Evolutionary conservation across 2,888 invertebrate genomes (phyloP), one percentile per base, ranked within the genome.

Genomic region (Cremastobaeus sp.): DNA sequence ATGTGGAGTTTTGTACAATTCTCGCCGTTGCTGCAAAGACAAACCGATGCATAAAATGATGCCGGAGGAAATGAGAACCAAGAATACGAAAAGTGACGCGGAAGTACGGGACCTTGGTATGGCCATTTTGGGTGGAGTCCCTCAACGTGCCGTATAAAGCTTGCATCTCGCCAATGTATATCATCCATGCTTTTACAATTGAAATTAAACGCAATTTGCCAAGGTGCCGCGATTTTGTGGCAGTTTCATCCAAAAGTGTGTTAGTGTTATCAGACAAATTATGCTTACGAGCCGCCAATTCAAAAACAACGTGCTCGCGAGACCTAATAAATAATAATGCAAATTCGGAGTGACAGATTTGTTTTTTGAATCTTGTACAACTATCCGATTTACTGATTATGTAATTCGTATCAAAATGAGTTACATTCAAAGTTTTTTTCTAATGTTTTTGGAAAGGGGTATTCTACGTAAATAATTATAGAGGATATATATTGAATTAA

Each of bases 1-100:
- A 39, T 20, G 47, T 37, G 47, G 32, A 54, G 39, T 54, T 64
- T 55, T 48, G 45, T 43, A 28, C 43, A 28, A 41, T 68, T 73
- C 50, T 66, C 66, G 30, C 54, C 54, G 47, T 54, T 48, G 48
- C 30, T 39, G 48, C 60, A 48, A 66, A 66, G 59, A 71, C 54
- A 65, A 59, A 45, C 45, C 60, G 55, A 66, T 47, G 60, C 35
- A 66, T 59, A 60, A 66, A 66, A 68, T 52, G 68, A 62, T 62
- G 35, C 43, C 57, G 68, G 55, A 48, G 48, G 73, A 73, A 73
- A 66, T 72, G 39, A 59, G 52, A 72, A 59, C 57, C 47, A 39
- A 65, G 66, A 59, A 66, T 66, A 55, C 72, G 50, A 73, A 73
- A 73, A 73, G 68, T 68, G 73, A 73, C 73, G 62, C 73, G 68